phyloP scores from a whole-genome alignment of 2,113 vertebrate species.

The Carettochelys insculpta region DNA sequence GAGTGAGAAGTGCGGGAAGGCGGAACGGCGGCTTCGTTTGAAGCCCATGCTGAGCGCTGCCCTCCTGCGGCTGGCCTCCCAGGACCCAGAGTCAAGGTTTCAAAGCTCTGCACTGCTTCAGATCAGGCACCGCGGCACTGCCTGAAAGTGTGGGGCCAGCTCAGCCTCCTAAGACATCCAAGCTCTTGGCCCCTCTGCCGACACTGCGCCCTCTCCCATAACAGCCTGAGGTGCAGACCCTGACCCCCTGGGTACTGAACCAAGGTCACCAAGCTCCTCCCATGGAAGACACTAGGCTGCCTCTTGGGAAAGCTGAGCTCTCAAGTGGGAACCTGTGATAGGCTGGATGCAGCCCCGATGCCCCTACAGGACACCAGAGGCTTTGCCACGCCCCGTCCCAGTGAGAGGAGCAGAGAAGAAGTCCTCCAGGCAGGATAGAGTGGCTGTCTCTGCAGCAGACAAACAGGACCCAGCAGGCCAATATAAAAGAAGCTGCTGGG shows the following conservation, averaged over 20 bases:
- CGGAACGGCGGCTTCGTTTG: neutral
- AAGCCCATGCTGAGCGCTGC: conserved; percentile 39
- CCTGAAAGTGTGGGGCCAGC: neutral
- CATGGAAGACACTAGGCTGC: neutral
- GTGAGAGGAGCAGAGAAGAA: too few relatives aligned
- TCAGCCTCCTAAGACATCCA: neutral
- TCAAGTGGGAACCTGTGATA: neutral
- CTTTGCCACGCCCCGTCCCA: too few relatives aligned
- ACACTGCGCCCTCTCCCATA: fast-evolving
- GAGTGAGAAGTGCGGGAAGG: neutral
- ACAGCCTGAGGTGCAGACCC: fast-evolving
- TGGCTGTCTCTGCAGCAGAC: too few relatives aligned
- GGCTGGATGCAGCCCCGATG: too few relatives aligned
- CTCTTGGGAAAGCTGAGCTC: neutral
- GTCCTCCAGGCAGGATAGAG: too few relatives aligned
- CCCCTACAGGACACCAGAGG: too few relatives aligned
- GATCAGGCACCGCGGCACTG: neutral
- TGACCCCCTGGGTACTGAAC: neutral
- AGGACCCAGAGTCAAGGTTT: neutral
- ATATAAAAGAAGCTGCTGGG: too few relatives aligned
- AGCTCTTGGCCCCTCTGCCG: fast-evolving
- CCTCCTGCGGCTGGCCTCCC: conserved; percentile 55
- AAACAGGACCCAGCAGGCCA: too few relatives aligned
- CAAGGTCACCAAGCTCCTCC: neutral
- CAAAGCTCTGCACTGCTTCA: neutral